Evolutionary conservation across 2,888 invertebrate species (phyloP).

Genomic region (Blastobasis lacticolella): DNA sequence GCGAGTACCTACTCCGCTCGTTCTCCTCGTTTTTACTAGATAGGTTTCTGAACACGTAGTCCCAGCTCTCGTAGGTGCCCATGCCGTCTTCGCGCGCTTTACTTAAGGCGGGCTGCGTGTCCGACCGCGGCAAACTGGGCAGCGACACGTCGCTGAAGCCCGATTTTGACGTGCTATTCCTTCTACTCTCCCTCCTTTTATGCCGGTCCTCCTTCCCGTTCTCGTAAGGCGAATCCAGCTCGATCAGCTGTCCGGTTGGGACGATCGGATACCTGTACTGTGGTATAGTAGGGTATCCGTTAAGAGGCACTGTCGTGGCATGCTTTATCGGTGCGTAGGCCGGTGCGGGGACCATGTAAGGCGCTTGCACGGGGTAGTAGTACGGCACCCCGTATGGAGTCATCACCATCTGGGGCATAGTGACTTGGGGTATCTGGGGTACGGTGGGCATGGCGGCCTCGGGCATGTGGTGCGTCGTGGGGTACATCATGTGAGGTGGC

Average conservation of each 20-base stretch:
- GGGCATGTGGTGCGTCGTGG: conserved; percentile 21
- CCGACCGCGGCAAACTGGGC: conserved; percentile 61
- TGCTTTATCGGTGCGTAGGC: conserved; percentile 63
- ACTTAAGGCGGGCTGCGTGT: conserved; percentile 62
- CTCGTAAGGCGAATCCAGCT: conserved; percentile 72
- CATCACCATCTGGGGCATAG: conserved; percentile 40
- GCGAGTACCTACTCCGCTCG: conserved; percentile 78
- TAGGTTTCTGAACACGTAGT: conserved; percentile 84
- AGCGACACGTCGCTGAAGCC: conserved; percentile 55
- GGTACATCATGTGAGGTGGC: conserved; percentile 42
- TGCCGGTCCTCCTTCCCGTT: conserved; percentile 46
- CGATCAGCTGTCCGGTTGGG: conserved; percentile 80
- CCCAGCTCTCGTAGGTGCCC: conserved; percentile 84
- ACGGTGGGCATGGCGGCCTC: conserved; percentile 22
- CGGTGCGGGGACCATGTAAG: conserved; percentile 63
- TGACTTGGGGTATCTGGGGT: conserved; percentile 10
- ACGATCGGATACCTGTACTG: conserved; percentile 67
- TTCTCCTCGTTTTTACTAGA: conserved; percentile 83
- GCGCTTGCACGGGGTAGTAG: conserved; percentile 61
- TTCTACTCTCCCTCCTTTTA: conserved; percentile 38
- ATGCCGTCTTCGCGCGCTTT: conserved; percentile 78
- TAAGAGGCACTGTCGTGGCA: conserved; percentile 57
- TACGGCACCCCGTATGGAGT: conserved; percentile 57
- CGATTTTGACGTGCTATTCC: conserved; percentile 55
- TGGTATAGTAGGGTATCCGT: conserved; percentile 57